A percentile compares a stretch with the other conserved stretches of the same genome.
phyloP scores from a whole-genome alignment of 2,797 vertebrate genomes.

The Xenentodon cancila region DNA sequence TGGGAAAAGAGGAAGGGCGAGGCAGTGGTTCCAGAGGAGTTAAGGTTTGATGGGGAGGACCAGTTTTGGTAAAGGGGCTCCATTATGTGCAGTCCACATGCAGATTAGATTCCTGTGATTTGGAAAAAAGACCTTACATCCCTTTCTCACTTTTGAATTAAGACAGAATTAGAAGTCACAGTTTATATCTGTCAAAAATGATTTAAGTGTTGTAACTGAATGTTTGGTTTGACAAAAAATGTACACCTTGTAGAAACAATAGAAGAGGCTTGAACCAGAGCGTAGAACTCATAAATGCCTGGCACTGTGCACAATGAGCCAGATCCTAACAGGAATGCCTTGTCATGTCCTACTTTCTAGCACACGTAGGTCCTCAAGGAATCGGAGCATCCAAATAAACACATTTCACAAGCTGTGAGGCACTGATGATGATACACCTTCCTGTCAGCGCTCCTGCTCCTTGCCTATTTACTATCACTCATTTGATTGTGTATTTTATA shows the following conservation, averaged over 20 bases:
- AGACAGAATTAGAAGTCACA: slow-evolving; percentile 3
- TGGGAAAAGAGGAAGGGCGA: slow-evolving; percentile 32
- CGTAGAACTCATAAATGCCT: not conserved
- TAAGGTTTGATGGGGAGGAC: slow-evolving; percentile 57
- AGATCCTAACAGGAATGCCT: not conserved
- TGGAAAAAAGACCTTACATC: not conserved
- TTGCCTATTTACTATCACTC: not conserved
- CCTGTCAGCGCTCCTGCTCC: too few relatives aligned
- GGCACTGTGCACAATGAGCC: not conserved
- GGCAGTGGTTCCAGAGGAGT: slow-evolving; percentile 36
- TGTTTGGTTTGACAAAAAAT: not conserved
- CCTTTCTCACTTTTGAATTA: not conserved
- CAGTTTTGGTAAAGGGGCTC: slow-evolving; percentile 56
- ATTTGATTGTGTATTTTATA: not conserved
- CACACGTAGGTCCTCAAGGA: not conserved
- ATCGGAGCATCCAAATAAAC: not conserved
- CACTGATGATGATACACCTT: not conserved
- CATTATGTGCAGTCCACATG: slow-evolving; percentile 51
- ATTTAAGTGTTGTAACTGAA: not conserved
- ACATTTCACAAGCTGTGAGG: not conserved
- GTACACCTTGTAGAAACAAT: not conserved
- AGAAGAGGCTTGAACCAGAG: not conserved
- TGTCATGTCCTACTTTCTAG: not conserved
- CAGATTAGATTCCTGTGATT: not conserved
- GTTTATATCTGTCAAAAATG: not conserved